Conservation (phyloP, 2,888 invertebrate species). For the Craniophora ligustri region DNA sequence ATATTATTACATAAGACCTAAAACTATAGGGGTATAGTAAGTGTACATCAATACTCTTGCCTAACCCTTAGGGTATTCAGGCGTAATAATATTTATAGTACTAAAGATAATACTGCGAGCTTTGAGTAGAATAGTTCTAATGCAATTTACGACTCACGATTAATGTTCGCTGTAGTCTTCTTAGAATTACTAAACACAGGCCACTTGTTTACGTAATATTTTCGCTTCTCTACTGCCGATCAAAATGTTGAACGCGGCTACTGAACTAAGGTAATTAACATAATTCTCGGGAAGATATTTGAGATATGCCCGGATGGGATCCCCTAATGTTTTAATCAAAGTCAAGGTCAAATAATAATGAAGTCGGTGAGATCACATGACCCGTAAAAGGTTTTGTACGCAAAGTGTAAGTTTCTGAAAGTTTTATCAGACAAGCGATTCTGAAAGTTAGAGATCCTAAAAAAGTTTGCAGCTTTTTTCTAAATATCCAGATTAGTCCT, state of each 20-base stretch:
- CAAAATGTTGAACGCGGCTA: slow-evolving; percentile 10
- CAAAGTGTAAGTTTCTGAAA: neutral
- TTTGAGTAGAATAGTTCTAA: neutral
- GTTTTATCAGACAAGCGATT: neutral
- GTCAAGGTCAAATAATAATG: slow-evolving; percentile 30
- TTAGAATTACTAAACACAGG: neutral
- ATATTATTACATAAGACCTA: too few relatives aligned
- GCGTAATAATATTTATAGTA: too few relatives aligned
- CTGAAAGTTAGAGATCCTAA: neutral
- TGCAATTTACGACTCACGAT: neutral
- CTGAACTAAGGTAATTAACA: slow-evolving; percentile 34
- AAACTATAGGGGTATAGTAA: too few relatives aligned
- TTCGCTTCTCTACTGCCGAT: slow-evolving; percentile 5
- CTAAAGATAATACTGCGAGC: too few relatives aligned
- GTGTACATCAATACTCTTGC: too few relatives aligned
- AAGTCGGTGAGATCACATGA: slow-evolving; percentile 4
- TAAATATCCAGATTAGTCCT: too few relatives aligned
- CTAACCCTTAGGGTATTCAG: too few relatives aligned
- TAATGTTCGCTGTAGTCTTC: neutral
- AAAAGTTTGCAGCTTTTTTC: too few relatives aligned
- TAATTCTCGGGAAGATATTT: slow-evolving; percentile 38
- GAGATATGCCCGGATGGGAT: slow-evolving; percentile 13
- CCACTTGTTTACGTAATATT: slow-evolving; percentile 12
- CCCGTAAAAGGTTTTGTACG: neutral
- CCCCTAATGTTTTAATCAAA: slow-evolving; percentile 37